Conservation (phyloP, 2,797 vertebrate genomes). For the Gastrophryne carolinensis region DNA sequence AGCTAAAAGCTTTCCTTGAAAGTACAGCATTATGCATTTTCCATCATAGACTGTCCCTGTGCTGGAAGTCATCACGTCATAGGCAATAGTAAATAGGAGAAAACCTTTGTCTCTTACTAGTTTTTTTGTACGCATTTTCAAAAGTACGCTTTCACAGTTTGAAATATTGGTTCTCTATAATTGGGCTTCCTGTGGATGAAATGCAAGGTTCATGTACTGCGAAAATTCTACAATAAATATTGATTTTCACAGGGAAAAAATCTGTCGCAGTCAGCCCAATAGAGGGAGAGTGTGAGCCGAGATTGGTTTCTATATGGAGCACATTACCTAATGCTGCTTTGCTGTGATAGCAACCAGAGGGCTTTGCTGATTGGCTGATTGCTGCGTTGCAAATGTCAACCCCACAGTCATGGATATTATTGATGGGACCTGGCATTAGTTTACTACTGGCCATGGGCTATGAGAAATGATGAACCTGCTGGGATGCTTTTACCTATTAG, state of each 20-base stretch:
- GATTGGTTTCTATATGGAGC: constrained; percentile 31
- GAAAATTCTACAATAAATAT: constrained; percentile 3
- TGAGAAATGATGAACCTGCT: too few relatives aligned
- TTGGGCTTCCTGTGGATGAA: neutral
- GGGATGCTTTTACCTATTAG: too few relatives aligned
- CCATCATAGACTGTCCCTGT: constrained; percentile 9
- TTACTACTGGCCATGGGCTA: neutral
- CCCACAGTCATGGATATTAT: constrained; percentile 33
- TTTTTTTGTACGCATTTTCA: neutral
- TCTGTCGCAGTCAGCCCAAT: constrained; percentile 19
- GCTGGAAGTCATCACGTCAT: constrained; percentile 24
- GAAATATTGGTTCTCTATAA: neutral
- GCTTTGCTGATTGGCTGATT: constrained; percentile 34
- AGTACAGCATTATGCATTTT: constrained; percentile 12
- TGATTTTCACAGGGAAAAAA: neutral
- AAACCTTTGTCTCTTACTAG: neutral
- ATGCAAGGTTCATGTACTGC: neutral
- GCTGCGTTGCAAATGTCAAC: constrained; percentile 33
- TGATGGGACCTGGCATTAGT: constrained; percentile 38
- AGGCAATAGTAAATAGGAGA: neutral
- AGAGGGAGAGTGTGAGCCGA: constrained; percentile 47
- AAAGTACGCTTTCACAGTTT: neutral
- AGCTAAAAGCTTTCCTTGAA: constrained; percentile 33
- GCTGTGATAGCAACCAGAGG: constrained; percentile 32
- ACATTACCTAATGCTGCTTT: constrained; percentile 48